Conservation (phyloP, 2,797 vertebrate genomes). For the Ceryle rudis region DNA sequence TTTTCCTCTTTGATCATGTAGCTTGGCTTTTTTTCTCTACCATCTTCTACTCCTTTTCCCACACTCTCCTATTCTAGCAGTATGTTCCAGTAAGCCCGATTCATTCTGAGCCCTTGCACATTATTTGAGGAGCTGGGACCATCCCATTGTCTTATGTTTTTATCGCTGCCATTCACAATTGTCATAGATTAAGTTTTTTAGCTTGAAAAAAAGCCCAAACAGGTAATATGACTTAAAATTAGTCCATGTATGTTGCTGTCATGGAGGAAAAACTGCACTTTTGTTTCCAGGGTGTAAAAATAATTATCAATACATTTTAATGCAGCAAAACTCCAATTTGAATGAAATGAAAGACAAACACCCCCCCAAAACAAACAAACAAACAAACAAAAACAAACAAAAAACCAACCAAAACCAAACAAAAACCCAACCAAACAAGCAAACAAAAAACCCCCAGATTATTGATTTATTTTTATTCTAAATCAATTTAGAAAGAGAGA, state of each 20-base stretch:
- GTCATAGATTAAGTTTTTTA: background rate
- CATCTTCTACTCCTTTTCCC: background rate
- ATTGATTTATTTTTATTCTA: background rate
- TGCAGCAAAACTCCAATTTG: background rate
- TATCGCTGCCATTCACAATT: background rate
- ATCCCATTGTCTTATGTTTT: background rate
- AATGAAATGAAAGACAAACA: background rate
- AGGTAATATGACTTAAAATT: background rate
- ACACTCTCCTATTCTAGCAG: background rate
- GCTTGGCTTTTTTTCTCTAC: background rate
- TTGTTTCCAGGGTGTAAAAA: background rate
- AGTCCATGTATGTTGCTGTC: background rate
- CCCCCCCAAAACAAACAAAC: too few species aligned
- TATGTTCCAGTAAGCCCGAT: background rate
- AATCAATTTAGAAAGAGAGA: background rate
- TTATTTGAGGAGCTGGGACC: background rate
- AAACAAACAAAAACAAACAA: background rate
- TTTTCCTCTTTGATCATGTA: background rate
- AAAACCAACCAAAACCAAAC: too few species aligned
- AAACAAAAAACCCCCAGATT: background rate
- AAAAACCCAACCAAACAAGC: background rate
- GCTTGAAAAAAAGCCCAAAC: background rate
- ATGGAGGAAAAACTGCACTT: background rate
- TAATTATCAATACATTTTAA: background rate
- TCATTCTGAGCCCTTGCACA: background rate